Percentiles rank a stretch among this genome's conserved stretches.
Evolutionary conservation across 2,888 invertebrate genomes (phyloP).

Genomic region (Andrena camellia): DNA sequence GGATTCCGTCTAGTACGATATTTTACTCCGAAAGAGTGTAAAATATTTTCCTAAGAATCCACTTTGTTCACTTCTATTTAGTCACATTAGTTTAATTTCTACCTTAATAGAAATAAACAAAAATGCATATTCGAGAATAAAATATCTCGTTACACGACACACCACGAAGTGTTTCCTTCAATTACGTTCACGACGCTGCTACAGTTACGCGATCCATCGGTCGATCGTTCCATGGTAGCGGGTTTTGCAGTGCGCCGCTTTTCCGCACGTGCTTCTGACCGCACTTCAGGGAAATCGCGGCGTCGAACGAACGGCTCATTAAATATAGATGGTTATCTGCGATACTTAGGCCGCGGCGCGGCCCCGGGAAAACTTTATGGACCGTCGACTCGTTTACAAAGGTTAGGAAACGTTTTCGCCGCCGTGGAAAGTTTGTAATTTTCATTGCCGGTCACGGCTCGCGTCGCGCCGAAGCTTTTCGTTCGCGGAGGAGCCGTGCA

Average conservation of each 20-base stretch:
- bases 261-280: constrained; percentile 45
- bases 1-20: too few species aligned
- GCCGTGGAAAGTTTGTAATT: constrained; percentile 38
- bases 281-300: constrained; percentile 37
- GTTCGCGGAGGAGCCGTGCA: neutral
- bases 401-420: constrained; percentile 34
- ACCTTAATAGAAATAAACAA: neutral
- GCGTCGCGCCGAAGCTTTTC: neutral
- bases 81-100: neutral
- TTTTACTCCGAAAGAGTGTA: too few species aligned
- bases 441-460: constrained; percentile 20
- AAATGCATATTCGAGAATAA: constrained; percentile 24
- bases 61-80: too few species aligned
- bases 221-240: constrained; percentile 18
- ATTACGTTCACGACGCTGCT: constrained; percentile 54
- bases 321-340: constrained; percentile 53
- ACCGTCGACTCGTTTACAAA: constrained; percentile 36
- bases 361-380: constrained; percentile 42
- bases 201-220: constrained; percentile 47
- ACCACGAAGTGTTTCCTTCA: constrained; percentile 32
- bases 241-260: constrained; percentile 47
- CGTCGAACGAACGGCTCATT: constrained; percentile 42
- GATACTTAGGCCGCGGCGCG: constrained; percentile 20
- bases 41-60: too few species aligned
- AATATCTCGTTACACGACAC: constrained; percentile 36